Percentiles rank a stretch among this genome's conserved stretches.
phyloP scores from a whole-genome alignment of 2,888 invertebrate species.

The Tridacna gigas region DNA sequence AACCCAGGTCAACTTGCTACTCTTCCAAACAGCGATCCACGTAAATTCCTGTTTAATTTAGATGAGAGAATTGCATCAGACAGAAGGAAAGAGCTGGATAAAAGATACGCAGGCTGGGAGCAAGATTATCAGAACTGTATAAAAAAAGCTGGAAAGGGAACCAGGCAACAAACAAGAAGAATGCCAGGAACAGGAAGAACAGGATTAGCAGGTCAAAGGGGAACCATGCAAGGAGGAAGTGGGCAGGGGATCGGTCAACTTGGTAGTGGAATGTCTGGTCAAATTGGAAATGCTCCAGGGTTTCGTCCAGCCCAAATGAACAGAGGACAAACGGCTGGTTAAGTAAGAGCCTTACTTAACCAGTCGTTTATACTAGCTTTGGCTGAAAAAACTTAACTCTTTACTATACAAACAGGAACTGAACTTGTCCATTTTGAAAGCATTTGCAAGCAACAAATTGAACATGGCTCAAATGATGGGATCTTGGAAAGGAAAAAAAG shows the following conservation, averaged over 20 bases:
- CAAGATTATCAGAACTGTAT: conserved; percentile 8
- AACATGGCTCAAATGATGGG: too few species aligned
- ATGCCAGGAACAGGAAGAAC: neutral
- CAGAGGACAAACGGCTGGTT: neutral
- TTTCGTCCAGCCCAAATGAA: neutral
- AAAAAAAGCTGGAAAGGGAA: neutral
- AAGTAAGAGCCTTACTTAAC: too few species aligned
- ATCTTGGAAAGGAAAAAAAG: too few species aligned
- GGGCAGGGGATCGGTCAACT: neutral
- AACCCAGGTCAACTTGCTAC: neutral
- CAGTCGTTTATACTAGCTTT: too few species aligned
- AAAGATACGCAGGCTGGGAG: neutral
- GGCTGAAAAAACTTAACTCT: too few species aligned
- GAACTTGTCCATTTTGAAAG: too few species aligned
- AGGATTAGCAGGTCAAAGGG: neutral
- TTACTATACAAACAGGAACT: too few species aligned
- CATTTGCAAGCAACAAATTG: too few species aligned
- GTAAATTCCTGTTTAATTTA: neutral
- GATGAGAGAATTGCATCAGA: neutral
- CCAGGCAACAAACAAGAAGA: neutral
- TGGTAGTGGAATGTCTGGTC: too few species aligned
- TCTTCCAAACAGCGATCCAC: neutral
- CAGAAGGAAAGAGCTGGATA: neutral
- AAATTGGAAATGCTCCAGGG: neutral
- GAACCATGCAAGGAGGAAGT: neutral